A percentile compares a stretch with the other conserved stretches of the same genome.
Conservation (phyloP, 2,888 invertebrate genomes). For the Steinernema carpocapsae region DNA sequence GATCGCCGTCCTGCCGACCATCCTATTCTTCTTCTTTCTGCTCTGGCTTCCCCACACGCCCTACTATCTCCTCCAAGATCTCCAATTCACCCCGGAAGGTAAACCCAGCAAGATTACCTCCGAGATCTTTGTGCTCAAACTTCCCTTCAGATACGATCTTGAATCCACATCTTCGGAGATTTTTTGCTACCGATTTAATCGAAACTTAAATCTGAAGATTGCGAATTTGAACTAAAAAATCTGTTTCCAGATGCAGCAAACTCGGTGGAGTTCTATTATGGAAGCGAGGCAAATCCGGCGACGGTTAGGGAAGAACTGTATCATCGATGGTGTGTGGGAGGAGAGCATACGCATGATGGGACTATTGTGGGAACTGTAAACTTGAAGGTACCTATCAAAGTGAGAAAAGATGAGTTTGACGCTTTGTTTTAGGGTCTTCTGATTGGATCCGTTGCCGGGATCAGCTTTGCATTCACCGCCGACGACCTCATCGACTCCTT, state of each 20-base stretch:
- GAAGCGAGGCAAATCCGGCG: constrained; percentile 26
- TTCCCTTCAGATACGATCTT: background rate
- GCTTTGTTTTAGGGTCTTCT: constrained; percentile 50
- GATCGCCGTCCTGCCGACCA: constrained; percentile 50
- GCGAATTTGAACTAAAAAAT: background rate
- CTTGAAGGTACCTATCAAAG: constrained; percentile 34
- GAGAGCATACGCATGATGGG: constrained; percentile 22
- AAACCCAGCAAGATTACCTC: background rate
- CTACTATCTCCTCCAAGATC: constrained; percentile 44
- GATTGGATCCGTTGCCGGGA: constrained; percentile 61
- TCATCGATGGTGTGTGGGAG: constrained; percentile 17
- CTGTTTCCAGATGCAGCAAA: constrained; percentile 38
- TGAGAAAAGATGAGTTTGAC: background rate
- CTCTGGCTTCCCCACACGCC: constrained; percentile 59
- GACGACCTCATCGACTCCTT: constrained; percentile 68
- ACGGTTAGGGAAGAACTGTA: constrained; percentile 13
- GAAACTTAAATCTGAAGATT: background rate
- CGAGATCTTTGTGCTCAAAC: background rate
- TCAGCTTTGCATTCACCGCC: constrained; percentile 64
- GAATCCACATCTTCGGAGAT: no score
- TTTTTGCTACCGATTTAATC: background rate
- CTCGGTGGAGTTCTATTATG: constrained; percentile 45
- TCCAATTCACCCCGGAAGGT: constrained; percentile 19
- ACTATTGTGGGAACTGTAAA: constrained; percentile 36
- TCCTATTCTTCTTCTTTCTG: constrained; percentile 54